These are phyloP conservation scores for Sarcophaga bullata DNA, from an alignment of 1,140 invertebrate species.

Conservation along the genomic window DNA sequence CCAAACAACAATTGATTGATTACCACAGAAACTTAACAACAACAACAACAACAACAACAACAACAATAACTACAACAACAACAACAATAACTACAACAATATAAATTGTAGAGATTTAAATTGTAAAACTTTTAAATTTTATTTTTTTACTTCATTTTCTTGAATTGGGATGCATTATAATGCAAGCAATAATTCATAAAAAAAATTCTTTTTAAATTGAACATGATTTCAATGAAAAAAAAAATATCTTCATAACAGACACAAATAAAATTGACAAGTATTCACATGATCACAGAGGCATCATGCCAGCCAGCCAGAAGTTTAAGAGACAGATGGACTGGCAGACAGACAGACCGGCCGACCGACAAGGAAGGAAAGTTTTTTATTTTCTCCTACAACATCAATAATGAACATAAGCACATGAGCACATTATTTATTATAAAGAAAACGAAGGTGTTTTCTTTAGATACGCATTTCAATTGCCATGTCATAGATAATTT, in stretches of 20 bases:
- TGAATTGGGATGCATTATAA: conserved; percentile 6
- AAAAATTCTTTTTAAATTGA: conserved; percentile 37
- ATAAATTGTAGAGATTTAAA: conserved; percentile 8
- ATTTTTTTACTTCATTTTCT: too few relatives aligned
- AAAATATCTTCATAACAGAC: not conserved
- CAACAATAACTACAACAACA: not conserved
- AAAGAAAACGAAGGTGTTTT: conserved; percentile 34
- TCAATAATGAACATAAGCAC: too few relatives aligned
- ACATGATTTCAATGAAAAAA: conserved; percentile 35
- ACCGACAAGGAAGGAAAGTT: conserved; percentile 34
- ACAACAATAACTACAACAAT: not conserved
- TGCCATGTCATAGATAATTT: conserved; percentile 38
- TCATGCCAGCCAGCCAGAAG: too few relatives aligned
- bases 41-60: not conserved
- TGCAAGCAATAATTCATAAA: conserved; percentile 16
- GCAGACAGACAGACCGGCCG: not conserved
- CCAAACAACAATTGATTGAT: conserved; percentile 38
- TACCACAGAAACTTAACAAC: conserved; percentile 11
- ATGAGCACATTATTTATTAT: too few relatives aligned
- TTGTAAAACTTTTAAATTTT: not conserved
- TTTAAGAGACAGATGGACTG: not conserved
- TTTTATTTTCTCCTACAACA: conserved; percentile 26
- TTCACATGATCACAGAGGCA: too few relatives aligned
- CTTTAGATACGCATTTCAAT: conserved; percentile 36
- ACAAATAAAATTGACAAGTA: conserved; percentile 30